These are phyloP conservation scores for Tragopan temminckii DNA, from an alignment of 2,797 vertebrate species.

Conservation along the genomic window DNA sequence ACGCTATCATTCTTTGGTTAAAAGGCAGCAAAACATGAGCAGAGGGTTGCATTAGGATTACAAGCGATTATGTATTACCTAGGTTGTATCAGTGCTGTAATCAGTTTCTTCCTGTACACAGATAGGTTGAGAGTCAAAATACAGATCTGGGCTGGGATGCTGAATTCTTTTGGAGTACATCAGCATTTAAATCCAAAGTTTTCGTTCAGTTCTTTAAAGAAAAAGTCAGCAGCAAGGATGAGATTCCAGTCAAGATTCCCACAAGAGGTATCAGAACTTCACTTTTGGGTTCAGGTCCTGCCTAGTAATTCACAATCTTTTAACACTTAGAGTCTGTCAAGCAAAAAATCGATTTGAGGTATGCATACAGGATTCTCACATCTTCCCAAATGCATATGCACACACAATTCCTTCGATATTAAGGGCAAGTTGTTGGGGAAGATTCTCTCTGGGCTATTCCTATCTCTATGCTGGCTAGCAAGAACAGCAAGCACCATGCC, in stretches of 20 bases:
- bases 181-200: background rate
- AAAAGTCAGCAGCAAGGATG: background rate
- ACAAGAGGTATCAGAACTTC: background rate
- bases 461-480: background rate
- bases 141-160: background rate
- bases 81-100: conserved; percentile 48
- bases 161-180: background rate
- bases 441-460: background rate
- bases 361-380: background rate
- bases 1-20: background rate
- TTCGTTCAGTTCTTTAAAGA: background rate
- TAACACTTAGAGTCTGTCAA: background rate
- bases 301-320: background rate
- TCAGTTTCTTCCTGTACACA: conserved; percentile 3
- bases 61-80: conserved; percentile 60
- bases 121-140: background rate
- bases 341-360: rapidly evolving
- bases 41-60: conserved; percentile 63
- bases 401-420: background rate
- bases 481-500: background rate
- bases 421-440: background rate
- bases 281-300: background rate
- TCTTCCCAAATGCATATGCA: background rate
- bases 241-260: background rate
- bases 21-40: background rate